Conservation (phyloP, 2,797 vertebrate genomes). For the Clarias fuscus region DNA sequence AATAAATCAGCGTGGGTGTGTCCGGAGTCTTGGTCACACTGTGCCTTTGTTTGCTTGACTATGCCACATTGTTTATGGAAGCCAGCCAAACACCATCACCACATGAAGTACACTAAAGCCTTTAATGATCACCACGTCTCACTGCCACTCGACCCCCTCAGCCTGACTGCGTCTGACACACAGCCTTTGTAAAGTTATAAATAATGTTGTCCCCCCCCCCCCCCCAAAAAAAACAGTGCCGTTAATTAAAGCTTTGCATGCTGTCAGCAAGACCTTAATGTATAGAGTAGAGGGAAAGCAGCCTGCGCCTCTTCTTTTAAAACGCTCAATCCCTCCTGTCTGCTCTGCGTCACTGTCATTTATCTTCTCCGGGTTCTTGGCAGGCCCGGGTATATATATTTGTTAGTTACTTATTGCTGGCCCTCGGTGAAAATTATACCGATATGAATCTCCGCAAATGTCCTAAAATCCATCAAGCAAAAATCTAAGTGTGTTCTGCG, state of each 20-base stretch:
- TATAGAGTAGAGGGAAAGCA: constrained; percentile 62
- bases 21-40: background rate
- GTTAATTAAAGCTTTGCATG: constrained; percentile 60
- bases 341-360: constrained; percentile 63
- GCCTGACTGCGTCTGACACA: background rate
- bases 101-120: background rate
- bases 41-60: background rate
- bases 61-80: background rate
- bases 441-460: background rate
- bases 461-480: background rate
- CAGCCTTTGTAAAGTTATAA: constrained; percentile 35
- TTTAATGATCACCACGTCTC: background rate
- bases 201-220: constrained; percentile 39
- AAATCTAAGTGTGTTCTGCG: background rate
- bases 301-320: constrained; percentile 60
- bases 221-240: constrained; percentile 32
- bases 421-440: background rate
- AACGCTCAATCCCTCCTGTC: constrained; percentile 63
- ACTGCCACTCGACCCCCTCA: too few relatives aligned
- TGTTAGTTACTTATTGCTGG: background rate
- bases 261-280: constrained; percentile 72
- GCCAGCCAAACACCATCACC: background rate
- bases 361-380: constrained; percentile 58
- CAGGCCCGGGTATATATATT: constrained; percentile 11
- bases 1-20: too few relatives aligned